phyloP scores from a whole-genome alignment of 1,140 invertebrate species.

The Vanessa atalanta region DNA sequence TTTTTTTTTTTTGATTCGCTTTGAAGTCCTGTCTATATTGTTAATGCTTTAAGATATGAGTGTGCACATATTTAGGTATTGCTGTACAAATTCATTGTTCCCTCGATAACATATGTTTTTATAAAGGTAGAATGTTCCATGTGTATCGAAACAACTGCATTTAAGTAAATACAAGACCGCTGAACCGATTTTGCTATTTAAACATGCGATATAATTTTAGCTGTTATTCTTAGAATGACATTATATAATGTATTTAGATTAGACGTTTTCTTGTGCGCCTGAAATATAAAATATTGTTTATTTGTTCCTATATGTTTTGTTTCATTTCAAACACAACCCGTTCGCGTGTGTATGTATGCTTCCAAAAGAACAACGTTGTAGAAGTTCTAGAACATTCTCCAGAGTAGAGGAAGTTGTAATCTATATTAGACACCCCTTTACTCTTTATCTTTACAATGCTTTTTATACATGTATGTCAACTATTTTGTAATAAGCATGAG shows the following conservation, averaged over 20 bases:
- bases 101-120: neutral
- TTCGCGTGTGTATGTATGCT: too few species aligned
- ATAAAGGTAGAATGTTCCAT: neutral
- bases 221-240: slow-evolving; percentile 21
- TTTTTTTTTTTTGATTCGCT: too few species aligned
- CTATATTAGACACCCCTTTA: too few species aligned
- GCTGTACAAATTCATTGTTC: neutral
- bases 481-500: too few species aligned
- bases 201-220: slow-evolving; percentile 8
- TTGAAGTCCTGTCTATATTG: too few species aligned
- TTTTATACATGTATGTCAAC: too few species aligned
- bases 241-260: slow-evolving; percentile 33
- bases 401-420: too few species aligned
- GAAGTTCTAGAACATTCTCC: too few species aligned
- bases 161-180: neutral
- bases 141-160: neutral
- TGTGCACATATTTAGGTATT: neutral
- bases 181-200: neutral
- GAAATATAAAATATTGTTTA: slow-evolving; percentile 24
- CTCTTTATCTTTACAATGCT: too few species aligned
- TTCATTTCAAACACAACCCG: neutral
- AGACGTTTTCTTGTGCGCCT: slow-evolving; percentile 22
- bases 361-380: too few species aligned
- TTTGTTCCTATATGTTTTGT: neutral
- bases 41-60: neutral